Evolutionary conservation across 2,888 invertebrate species (phyloP), one percentile per base, ranked within the genome.

Genomic region (Heliconius aoede): DNA sequence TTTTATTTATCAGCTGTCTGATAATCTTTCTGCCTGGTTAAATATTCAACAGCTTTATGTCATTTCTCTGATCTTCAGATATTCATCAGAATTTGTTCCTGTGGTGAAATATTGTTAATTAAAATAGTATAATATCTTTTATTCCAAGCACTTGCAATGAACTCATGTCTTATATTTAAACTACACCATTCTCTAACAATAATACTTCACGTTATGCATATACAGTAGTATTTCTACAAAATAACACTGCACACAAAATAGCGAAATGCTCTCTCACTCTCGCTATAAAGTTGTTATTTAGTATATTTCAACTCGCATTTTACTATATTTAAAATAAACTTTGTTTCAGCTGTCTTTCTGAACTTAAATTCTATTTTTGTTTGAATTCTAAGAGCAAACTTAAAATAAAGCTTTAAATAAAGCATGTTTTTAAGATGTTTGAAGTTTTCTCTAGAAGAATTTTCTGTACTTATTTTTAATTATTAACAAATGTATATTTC

Each of bases 221-320:
- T 40, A 67, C 9, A 65, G 28, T 24, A 58, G 46, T 72, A 67
- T 73, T 74, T 32, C 62, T 40, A 65, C 36, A 18, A 28, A 68
- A 61, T 46, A 73, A 67, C 73, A 76, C 32, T 61, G 30, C 51
- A 73, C 32, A 60, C 72, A 60, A 61, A 73, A 67, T 76, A 64
- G 72, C 72, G n/a, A 65, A 76, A 76, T 68, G 67, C 72, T 61
- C 58, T 61, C 58, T 67, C 21, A 76, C 46, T 61, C 30, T 46
- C 26, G n/a, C 51, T 32, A 32, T 68, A 51, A 55, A 76, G 46
- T 62, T 51, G 67, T 73, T 73, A 76, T 76, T 74, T 26, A 11
- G 36, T 11, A 36, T 36, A 36, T 36, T 36, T 36, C 36, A 11
- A 36, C 51, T 40, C 26, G 32, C 36, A 60, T 72, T 72, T 72